Conservation (phyloP, 1,140 invertebrate genomes). For the Hormaphis cornu region DNA sequence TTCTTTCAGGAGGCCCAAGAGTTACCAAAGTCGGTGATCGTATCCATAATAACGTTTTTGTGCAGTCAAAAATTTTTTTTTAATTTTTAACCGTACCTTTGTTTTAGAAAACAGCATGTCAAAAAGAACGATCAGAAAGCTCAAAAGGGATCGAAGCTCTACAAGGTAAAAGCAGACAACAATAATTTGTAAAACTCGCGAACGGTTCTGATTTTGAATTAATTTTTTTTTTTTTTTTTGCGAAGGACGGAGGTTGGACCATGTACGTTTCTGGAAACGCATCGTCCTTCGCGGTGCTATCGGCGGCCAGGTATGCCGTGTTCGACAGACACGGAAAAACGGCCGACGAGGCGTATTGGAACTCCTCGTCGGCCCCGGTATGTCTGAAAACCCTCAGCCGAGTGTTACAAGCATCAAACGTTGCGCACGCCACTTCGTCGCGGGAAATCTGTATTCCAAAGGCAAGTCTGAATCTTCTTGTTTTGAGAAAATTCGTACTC, state of each 20-base stretch:
- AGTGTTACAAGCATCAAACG: not conserved
- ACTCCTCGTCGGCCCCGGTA: constrained; percentile 21
- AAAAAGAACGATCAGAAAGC: constrained; percentile 3
- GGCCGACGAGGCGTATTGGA: constrained; percentile 7
- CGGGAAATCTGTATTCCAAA: constrained; percentile 9
- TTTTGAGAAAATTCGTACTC: too few species aligned
- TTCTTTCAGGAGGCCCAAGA: constrained; percentile 28
- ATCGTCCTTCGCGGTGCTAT: constrained; percentile 12
- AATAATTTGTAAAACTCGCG: too few species aligned
- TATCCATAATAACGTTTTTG: too few species aligned
- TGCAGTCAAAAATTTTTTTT: not conserved
- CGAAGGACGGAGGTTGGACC: constrained; percentile 17
- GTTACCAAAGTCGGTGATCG: constrained; percentile 4
- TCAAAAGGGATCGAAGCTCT: constrained; percentile 4
- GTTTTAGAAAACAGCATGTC: not conserved
- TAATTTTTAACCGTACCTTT: not conserved
- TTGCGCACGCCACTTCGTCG: not conserved
- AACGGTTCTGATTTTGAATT: too few species aligned
- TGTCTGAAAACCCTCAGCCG: not conserved
- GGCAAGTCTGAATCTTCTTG: not conserved
- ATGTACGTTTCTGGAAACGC: constrained; percentile 23
- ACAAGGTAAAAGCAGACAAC: not conserved
- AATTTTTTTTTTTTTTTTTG: not conserved
- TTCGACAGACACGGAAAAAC: constrained; percentile 20
- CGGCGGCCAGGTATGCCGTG: constrained; percentile 12